Conservation (phyloP, 2,888 invertebrate species). For the Oscheius onirici region DNA sequence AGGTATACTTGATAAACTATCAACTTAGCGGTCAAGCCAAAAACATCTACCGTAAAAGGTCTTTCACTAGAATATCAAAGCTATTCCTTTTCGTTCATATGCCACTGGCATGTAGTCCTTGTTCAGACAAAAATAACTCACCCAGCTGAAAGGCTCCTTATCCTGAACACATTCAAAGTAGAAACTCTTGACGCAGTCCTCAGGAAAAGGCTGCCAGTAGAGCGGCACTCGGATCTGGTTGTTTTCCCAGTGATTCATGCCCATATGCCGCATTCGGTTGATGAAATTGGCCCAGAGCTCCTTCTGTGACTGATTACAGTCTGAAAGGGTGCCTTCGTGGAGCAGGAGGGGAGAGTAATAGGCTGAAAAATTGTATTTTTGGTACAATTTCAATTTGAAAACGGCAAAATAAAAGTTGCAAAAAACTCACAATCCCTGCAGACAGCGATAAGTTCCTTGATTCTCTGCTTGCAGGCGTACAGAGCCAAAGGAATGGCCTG, state of each 20-base stretch:
- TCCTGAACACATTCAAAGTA: slow-evolving; percentile 1
- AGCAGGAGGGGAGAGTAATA: not conserved
- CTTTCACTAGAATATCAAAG: too few relatives aligned
- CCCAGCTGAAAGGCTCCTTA: not conserved
- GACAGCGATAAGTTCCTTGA: slow-evolving; percentile 1
- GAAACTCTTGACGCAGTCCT: not conserved
- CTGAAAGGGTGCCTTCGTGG: not conserved
- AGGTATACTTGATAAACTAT: too few relatives aligned
- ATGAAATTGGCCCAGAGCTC: slow-evolving; percentile 5
- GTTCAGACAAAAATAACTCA: not conserved
- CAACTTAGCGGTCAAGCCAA: too few relatives aligned
- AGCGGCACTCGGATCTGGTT: not conserved
- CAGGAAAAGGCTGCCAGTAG: not conserved
- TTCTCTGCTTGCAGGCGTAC: not conserved
- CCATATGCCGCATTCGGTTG: slow-evolving; percentile 6
- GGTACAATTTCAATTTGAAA: not conserved
- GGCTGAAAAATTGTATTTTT: not conserved
- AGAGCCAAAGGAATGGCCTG: not conserved
- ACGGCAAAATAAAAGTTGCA: not conserved
- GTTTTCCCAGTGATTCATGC: slow-evolving; percentile 5
- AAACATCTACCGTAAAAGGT: too few relatives aligned
- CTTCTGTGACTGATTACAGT: not conserved
- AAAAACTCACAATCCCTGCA: slow-evolving; percentile 4
- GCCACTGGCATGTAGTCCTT: too few relatives aligned
- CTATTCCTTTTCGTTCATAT: too few relatives aligned